Base-by-base conservation (phyloP, 2,113 vertebrate genomes). In the Crotalus horridus region DNA sequence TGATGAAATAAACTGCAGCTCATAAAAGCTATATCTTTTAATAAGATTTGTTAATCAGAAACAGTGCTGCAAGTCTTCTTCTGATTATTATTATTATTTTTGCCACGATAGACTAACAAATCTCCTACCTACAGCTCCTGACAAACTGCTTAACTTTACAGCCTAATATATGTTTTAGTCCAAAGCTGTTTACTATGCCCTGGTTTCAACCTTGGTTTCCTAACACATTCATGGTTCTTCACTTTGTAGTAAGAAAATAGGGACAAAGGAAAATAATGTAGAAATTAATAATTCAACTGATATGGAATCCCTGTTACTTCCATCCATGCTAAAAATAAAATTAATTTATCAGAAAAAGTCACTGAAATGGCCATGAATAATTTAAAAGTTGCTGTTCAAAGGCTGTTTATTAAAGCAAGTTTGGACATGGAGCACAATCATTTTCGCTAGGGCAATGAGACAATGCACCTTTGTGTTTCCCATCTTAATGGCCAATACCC, bases 281-380 rank as follows among this genome's bases (percentile, higher is more conserved):
- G 26, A n/a, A 53, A 17, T 74, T 53, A n/a, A 23, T 9, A 91
- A 39, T 26, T 56, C 90, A 48, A 21, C 24, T 51, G 21, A 43
- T 33, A 26, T 6, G 54, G 15, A 81, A 43, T 81, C 74, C 74
- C 74, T 21, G 7, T 81, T 43, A 69, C 17, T 17, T 3, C 21
- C 61, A 3, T 46, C 55, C 23, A 2, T 26, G 58, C 33, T 23
- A 88, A 86, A 43, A 90, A 61, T 51, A 85, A 89, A 89, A 87
- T 6, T 23, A 0, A 0, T 55, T 92, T 93, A 93, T 94, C 59
- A 61, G 59, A 54, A 54, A 94, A 94, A 69, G 58, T 92, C 92
- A 54, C 91, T 89, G 61, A 59, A 46, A 0, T 0, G 46, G 54
- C 87, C 51, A 26, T 86, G 88, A 85, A 90, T 92, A 90, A 88